Conservation (phyloP, 2,888 invertebrate genomes). For the Corythucha ciliata region DNA sequence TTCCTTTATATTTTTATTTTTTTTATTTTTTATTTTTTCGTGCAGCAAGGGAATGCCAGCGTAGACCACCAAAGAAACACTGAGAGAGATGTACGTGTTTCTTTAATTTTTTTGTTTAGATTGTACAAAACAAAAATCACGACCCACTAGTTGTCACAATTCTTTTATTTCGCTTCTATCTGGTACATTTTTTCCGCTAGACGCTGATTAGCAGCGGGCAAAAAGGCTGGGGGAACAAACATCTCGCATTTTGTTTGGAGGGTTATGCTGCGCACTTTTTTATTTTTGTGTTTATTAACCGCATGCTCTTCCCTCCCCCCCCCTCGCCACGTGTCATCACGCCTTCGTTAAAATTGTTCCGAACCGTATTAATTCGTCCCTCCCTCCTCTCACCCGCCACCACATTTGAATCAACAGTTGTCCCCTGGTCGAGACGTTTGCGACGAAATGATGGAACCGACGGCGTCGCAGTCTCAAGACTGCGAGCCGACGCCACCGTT, state of each 20-base stretch:
- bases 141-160: neutral
- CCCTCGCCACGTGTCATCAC: too few species aligned
- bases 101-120: too few species aligned
- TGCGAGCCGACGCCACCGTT: conserved; percentile 84
- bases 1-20: neutral
- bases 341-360: too few species aligned
- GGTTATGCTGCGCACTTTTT: neutral
- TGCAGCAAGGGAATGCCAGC: conserved; percentile 30
- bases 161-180: too few species aligned
- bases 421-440: conserved; percentile 68
- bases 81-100: conserved; percentile 28
- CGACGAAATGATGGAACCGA: conserved; percentile 80
- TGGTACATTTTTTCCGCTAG: too few species aligned
- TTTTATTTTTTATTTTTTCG: conserved; percentile 23
- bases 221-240: neutral
- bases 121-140: neutral
- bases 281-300: neutral
- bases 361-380: too few species aligned
- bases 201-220: neutral
- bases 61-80: conserved; percentile 23
- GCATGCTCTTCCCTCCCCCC: neutral
- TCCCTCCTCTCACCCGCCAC: too few species aligned
- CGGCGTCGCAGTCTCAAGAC: conserved; percentile 82
- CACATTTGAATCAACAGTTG: conserved; percentile 57
- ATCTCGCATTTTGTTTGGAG: conserved; percentile 4